phyloP scores from a whole-genome alignment of 1,140 invertebrate genomes.

The Eciton burchellii region DNA sequence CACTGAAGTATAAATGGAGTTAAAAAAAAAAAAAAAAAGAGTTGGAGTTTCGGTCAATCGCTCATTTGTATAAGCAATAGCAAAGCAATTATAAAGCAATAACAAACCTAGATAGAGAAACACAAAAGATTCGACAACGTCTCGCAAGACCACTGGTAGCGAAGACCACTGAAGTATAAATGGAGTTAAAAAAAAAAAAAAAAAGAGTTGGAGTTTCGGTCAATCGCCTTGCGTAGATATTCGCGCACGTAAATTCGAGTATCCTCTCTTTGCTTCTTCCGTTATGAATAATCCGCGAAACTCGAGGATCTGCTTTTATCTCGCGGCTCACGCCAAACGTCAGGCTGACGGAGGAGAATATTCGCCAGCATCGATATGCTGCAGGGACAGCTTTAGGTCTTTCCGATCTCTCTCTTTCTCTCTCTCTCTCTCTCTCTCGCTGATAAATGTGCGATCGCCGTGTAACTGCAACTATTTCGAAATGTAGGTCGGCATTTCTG shows the following conservation, averaged over 20 bases:
- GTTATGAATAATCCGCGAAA: conserved; percentile 4
- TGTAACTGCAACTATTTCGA: conserved; percentile 39
- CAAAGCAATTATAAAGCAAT: too few species aligned
- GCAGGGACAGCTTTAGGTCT: neutral
- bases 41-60: too few species aligned
- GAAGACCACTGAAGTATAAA: too few species aligned
- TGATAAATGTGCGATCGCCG: conserved; percentile 33
- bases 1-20: too few species aligned
- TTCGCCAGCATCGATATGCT: neutral
- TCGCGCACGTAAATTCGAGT: neutral
- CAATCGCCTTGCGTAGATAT: neutral
- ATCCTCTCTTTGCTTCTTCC: neutral
- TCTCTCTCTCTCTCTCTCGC: neutral
- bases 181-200: too few species aligned
- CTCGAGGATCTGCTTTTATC: conserved; percentile 1
- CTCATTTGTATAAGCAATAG: too few species aligned
- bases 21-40: too few species aligned
- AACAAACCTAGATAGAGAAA: too few species aligned
- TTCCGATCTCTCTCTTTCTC: neutral
- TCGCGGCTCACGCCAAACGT: neutral
- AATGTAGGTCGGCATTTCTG: conserved; percentile 32
- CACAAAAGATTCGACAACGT: too few species aligned
- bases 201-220: too few species aligned
- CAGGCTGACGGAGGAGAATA: neutral
- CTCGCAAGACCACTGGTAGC: too few species aligned